These are phyloP conservation scores for Rhizoglyphus robini DNA, from an alignment of 1,140 invertebrate genomes.

Conservation along the genomic window DNA sequence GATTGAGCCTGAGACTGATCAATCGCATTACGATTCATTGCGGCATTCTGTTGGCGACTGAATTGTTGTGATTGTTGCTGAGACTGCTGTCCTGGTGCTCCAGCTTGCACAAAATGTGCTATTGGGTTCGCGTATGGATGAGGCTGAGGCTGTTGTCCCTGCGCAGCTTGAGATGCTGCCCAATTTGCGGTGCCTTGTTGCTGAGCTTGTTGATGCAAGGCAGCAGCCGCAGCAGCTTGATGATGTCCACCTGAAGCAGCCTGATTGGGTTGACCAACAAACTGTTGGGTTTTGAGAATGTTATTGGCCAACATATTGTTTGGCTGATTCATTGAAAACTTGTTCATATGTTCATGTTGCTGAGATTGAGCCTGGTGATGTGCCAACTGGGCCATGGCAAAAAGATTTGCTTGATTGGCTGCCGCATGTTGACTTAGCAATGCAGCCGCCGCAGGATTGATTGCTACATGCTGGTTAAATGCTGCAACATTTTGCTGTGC, in stretches of 20 bases:
- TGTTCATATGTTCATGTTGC: background rate
- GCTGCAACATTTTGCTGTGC: background rate
- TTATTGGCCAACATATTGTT: background rate
- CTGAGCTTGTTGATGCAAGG: background rate
- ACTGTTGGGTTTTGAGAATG: background rate
- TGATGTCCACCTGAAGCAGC: background rate
- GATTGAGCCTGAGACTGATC: background rate
- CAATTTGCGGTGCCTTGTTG: slow-evolving; percentile 1
- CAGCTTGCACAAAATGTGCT: background rate
- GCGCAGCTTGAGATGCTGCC: background rate
- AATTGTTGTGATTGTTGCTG: background rate
- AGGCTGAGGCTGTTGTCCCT: background rate
- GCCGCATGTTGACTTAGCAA: background rate
- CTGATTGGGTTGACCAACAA: background rate
- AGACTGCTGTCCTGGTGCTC: background rate
- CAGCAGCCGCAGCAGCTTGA: background rate
- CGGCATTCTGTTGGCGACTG: background rate
- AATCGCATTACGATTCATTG: background rate
- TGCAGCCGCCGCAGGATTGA: background rate
- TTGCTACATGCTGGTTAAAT: background rate
- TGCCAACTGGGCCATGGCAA: background rate
- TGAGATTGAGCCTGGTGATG: background rate
- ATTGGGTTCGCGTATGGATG: background rate
- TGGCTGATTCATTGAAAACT: background rate
- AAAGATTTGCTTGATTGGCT: background rate